Evolutionary conservation across 2,888 invertebrate species (phyloP), one percentile per base, ranked within the genome.

Genomic region (Macaria liturata): DNA sequence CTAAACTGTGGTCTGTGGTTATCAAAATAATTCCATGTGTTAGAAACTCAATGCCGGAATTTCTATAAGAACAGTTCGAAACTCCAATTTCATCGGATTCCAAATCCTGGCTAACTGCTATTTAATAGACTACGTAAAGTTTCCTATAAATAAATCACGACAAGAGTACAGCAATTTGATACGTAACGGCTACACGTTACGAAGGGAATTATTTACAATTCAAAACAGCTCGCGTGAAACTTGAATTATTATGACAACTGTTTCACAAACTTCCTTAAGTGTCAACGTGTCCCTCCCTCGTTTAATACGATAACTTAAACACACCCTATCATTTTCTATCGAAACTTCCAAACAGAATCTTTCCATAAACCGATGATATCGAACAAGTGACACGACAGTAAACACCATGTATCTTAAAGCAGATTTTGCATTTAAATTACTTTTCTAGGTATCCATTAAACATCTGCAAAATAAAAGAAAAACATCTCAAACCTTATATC

Each of bases 171-270:
- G 52, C 47, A 47, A 54, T 58, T 58, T 52, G 46, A 48, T 55
- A 61, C 52, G 54, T 57, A 52, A 57, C 59, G 51, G 49, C 61
- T 61, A 54, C 54, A 58, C 53, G 45, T 62, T 66, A 60, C 52
- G 46, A 67, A 68, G 49, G 57, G 73, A 74, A 76, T 75, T 75
- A 78, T 69, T 46, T 69, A 60, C 64, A 62, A 69, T 72, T 70
- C 68, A 65, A 70, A 72, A 64, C 59, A 66, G 52, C 56, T 67
- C 69, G 70, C 72, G 74, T 74, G 69, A 74, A 76, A 76, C 73
- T 76, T 66, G 69, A 74, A 74, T 72, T 75, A 76, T 74, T 76
- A 70, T 76, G 76, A 78, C 75, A 76, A 74, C 64, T 74, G 70
- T 73, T 73, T 69, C 68, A 71, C 67, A 65, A 74, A 78, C 63